phyloP scores from a whole-genome alignment of 2,888 invertebrate species.

The Auanema freiburgensis region DNA sequence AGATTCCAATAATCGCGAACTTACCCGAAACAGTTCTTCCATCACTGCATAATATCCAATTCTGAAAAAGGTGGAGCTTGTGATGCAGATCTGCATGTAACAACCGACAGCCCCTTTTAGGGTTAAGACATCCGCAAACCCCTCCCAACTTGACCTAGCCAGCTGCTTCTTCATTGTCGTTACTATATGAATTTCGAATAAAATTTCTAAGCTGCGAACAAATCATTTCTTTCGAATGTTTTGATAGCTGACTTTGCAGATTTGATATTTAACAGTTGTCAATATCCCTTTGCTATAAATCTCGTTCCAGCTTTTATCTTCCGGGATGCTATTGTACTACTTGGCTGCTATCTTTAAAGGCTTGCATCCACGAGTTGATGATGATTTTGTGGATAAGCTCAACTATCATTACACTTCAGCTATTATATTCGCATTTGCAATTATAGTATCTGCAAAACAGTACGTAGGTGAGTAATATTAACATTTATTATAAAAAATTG shows the following conservation, averaged over 20 bases:
- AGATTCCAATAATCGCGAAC: neutral
- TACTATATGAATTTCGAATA: neutral
- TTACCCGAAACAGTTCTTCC: neutral
- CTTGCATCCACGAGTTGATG: conserved; percentile 64
- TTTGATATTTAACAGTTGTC: neutral
- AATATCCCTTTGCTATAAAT: neutral
- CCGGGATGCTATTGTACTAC: conserved; percentile 64
- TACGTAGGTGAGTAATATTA: conserved; percentile 57
- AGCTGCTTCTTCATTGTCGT: too few relatives aligned
- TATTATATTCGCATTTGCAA: conserved; percentile 65
- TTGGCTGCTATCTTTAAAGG: conserved; percentile 65
- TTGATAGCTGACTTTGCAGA: neutral
- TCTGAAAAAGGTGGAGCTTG: too few relatives aligned
- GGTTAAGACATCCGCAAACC: too few relatives aligned
- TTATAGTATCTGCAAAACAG: conserved; percentile 66
- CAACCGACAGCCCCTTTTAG: too few relatives aligned
- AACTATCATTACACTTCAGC: conserved; percentile 65
- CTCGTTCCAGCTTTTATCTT: conserved; percentile 57
- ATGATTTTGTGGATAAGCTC: conserved; percentile 64
- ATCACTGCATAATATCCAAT: too few relatives aligned
- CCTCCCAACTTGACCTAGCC: too few relatives aligned
- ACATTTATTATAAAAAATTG: neutral
- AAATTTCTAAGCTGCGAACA: neutral
- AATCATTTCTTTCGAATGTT: too few relatives aligned
- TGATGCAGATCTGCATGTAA: too few relatives aligned